These are phyloP conservation scores for Metaphire vulgaris DNA, from an alignment of 1,140 invertebrate species.

Conservation along the genomic window DNA sequence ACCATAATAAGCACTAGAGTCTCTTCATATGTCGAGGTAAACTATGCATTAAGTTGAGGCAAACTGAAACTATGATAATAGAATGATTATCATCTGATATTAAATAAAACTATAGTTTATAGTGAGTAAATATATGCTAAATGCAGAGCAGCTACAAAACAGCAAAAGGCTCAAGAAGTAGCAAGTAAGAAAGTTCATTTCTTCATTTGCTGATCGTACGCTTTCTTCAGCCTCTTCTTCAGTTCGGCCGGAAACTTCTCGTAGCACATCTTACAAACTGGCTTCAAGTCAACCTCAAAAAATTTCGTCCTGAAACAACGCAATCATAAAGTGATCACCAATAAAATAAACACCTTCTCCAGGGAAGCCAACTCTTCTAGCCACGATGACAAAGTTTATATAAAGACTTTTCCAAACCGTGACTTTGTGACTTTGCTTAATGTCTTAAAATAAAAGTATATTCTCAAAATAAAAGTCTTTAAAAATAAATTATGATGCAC, in stretches of 20 bases:
- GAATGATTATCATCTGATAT: too few species aligned
- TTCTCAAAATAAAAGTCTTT: not conserved
- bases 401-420: not conserved
- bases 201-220: slow-evolving; percentile 44
- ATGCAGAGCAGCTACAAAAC: too few species aligned
- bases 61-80: too few species aligned
- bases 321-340: too few species aligned
- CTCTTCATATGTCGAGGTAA: too few species aligned
- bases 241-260: slow-evolving; percentile 93
- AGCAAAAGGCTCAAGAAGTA: not conserved
- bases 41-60: too few species aligned
- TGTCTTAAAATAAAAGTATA: not conserved
- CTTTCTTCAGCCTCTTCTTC: slow-evolving; percentile 66
- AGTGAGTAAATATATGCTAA: too few species aligned
- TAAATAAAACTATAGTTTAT: too few species aligned
- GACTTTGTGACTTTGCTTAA: not conserved
- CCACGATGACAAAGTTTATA: not conserved
- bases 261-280: slow-evolving; percentile 97
- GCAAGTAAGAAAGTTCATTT: slow-evolving; percentile 15
- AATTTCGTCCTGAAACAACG: slow-evolving; percentile 73
- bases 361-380: too few species aligned
- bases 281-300: slow-evolving; percentile 96
- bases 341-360: too few species aligned
- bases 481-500: too few species aligned
- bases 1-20: too few species aligned